Evolutionary conservation across 2,888 invertebrate genomes (phyloP), one percentile per base, ranked within the genome.

Genomic region (Pseudococcus viburni): DNA sequence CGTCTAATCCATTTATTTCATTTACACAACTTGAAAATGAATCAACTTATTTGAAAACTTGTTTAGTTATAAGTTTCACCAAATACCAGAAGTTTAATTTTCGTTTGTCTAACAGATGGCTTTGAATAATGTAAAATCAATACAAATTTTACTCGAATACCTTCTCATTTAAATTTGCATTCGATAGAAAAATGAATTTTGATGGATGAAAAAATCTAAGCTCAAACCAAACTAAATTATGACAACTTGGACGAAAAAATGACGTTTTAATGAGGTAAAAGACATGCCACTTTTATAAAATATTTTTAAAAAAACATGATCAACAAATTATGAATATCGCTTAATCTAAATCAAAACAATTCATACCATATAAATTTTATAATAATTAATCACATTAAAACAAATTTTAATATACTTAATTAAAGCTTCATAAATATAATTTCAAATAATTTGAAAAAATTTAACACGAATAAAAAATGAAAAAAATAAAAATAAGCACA

Each of bases 401-500:
- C 39, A 77, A 77, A 64, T 64, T 33, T 64, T 22, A 64, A 64
- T 64, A 64, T 64, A 64, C 11, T 8, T 68, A 68, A 68, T 73
- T 73, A 26, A 73, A 73, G 26, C 17, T 73, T 33, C 33, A 17
- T 33, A 73, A 73, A 33, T 73, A 33, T 33, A 73, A 26, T 73
- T 73, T 33, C 15, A 73, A 83, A 83, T 46, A 83, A n/a, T 7
- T 17, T 33, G 33, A 6, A 46, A 46, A 83, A 83, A 83, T 11
- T 42, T 19, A 46, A 83, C 17, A 19, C 15, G 46, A 46, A 80
- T 68, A 42, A 42, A 42, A 42, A 83, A 83, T 83, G 15, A 83
- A 46, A 39, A 42, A 83, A 73, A 68, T 68, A 68, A 68, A 68
- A 77, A 77, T 77, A 77, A 42, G 39, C 26, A n/a, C 22, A 46